Base-by-base conservation (phyloP, 2,888 invertebrate species). In the Bimastos eiseni region DNA sequence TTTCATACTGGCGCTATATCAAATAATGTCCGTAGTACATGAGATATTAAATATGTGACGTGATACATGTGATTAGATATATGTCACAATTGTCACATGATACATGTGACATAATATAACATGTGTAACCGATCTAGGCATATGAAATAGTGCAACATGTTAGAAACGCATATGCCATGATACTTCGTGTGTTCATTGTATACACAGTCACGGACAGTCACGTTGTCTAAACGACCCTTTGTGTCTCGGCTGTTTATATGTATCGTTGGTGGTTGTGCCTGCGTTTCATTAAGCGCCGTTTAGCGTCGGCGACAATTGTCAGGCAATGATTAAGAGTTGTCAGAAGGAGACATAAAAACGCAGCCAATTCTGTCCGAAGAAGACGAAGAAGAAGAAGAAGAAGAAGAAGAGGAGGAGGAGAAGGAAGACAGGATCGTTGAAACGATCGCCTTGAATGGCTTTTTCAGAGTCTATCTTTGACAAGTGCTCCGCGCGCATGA, bases 401-500 rank as follows among this genome's bases (percentile, higher is more conserved):
- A 70, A 49, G 49, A 49, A 49, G n/a, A n/a, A n/a, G n/a, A n/a
- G n/a, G n/a, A 49, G 49, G 19, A 11, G 49, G 19, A 17, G 49
- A 17, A 49, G 19, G 21, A 70, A 70, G 70, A 30, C 21, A 5
- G 49, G 24, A 17, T 17, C 70, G 0, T 70, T 70, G 11, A 70
- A 70, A 13, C 70, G 70, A 70, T 70, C 70, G n/a, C n/a, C 30
- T n/a, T 70, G 19, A 70, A 70, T 70, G 30, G 70, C 70, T 0
- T 70, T n/a, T 17, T 70, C 30, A 70, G 30, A 11, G n/a, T 70
- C 8, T 70, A 8, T 30, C 30, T 70, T n/a, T 70, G 70, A 70
- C 70, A 70, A 70, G 70, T n/a, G 70, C 70, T n/a, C 70, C 70
- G 70, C 70, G 70, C 70, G 70, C 70, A 30, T 70, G 70, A 70